A percentile compares a stretch with the other conserved stretches of the same genome.
Evolutionary conservation across 2,113 vertebrate genomes (phyloP).

Genomic region (Phalacrocorax aristotelis): DNA sequence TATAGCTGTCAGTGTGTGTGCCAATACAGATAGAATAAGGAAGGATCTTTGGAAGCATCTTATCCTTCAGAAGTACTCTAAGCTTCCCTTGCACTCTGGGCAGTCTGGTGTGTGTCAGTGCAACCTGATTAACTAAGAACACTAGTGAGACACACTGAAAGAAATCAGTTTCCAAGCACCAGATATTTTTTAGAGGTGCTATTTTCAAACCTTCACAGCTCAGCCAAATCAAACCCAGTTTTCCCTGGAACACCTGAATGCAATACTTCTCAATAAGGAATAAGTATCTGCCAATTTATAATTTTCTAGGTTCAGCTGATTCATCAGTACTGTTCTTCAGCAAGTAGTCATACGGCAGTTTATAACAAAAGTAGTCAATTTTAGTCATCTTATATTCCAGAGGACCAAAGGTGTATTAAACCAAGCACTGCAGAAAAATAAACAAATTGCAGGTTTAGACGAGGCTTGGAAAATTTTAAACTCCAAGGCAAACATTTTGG

Average conservation of each 20-base stretch:
- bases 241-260: not conserved
- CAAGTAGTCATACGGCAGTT: not conserved
- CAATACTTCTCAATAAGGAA: not conserved
- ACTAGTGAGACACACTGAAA: not conserved
- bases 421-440: not conserved
- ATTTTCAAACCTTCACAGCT: slow-evolving; percentile 21
- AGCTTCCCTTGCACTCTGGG: not conserved
- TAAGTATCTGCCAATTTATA: not conserved
- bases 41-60: not conserved
- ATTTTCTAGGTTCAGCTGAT: slow-evolving; percentile 15
- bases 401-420: not conserved
- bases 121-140: not conserved
- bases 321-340: slow-evolving; percentile 2
- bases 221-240: not conserved
- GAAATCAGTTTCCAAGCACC: not conserved
- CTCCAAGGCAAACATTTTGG: not conserved
- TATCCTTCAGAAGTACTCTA: not conserved
- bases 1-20: not conserved
- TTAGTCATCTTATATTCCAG: not conserved
- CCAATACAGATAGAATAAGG: not conserved
- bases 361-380: not conserved
- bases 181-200: not conserved
- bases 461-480: not conserved
- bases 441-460: not conserved
- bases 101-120: not conserved